Evolutionary conservation across 1,140 invertebrate genomes (phyloP).

Genomic region (Penaeus vannamei): DNA sequence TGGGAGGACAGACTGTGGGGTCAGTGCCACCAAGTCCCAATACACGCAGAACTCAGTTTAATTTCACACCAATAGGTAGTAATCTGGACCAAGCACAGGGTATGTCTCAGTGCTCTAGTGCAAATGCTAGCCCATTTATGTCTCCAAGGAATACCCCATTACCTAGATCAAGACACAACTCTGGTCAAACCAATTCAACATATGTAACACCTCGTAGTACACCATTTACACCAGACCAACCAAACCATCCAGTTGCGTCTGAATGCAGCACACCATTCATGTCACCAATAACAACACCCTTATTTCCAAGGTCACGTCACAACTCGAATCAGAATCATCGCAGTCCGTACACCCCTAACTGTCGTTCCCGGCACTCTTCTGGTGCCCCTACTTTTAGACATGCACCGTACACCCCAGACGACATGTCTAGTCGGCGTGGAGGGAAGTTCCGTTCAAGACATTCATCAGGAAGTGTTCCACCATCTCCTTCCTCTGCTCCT

Average conservation of each 20-base stretch:
- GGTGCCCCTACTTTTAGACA: slow-evolving; percentile 68
- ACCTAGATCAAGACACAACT: slow-evolving; percentile 73
- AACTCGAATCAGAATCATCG: slow-evolving; percentile 69
- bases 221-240: slow-evolving; percentile 68
- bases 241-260: slow-evolving; percentile 68
- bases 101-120: slow-evolving; percentile 58
- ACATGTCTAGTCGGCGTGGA: slow-evolving; percentile 53
- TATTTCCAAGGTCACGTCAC: slow-evolving; percentile 69
- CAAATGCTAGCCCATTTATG: slow-evolving; percentile 83
- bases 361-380: slow-evolving; percentile 69
- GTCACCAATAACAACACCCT: slow-evolving; percentile 72
- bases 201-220: slow-evolving; percentile 67
- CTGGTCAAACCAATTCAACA: slow-evolving; percentile 70
- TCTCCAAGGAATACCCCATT: slow-evolving; percentile 83
- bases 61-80: slow-evolving; percentile 85
- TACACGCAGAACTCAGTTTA: slow-evolving; percentile 82
- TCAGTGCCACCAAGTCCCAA: slow-evolving; percentile 77
- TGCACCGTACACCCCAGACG: slow-evolving; percentile 69
- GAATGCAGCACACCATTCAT: slow-evolving; percentile 71
- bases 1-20: slow-evolving; percentile 49
- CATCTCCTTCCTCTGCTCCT: slow-evolving; percentile 69
- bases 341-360: slow-evolving; percentile 62
- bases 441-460: slow-evolving; percentile 62
- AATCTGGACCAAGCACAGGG: slow-evolving; percentile 71
- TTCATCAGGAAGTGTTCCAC: slow-evolving; percentile 69